These are phyloP conservation scores for Microcebus murinus DNA, from an alignment of 2,113 vertebrate species.

Conservation along the genomic window DNA sequence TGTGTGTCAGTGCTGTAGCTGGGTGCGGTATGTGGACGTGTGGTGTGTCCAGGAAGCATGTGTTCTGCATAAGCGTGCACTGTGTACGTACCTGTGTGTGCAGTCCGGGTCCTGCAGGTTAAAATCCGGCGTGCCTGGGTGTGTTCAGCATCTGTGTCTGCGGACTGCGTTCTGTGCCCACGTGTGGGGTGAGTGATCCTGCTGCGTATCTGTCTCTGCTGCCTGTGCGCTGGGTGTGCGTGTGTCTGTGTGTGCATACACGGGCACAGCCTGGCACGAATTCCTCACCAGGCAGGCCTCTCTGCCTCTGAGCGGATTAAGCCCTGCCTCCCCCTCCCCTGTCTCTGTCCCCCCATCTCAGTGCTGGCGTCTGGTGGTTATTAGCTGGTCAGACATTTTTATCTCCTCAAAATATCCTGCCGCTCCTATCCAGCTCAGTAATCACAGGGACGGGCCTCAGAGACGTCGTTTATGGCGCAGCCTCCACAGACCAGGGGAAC, in stretches of 20 bases:
- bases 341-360: not conserved
- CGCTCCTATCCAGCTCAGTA: slow-evolving; percentile 75
- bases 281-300: slow-evolving; percentile 43
- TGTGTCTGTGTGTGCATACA: not conserved
- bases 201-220: not conserved
- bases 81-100: not conserved
- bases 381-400: slow-evolving; percentile 82
- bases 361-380: slow-evolving; percentile 74
- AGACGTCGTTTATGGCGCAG: slow-evolving; percentile 63
- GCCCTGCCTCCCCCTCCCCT: not conserved
- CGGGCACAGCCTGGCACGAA: not conserved
- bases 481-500: slow-evolving; percentile 69
- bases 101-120: not conserved
- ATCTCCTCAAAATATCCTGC: slow-evolving; percentile 80
- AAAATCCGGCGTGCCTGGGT: not conserved
- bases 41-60: not conserved
- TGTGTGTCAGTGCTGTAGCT: not conserved
- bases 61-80: rapidly evolving
- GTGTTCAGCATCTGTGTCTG: not conserved
- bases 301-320: slow-evolving; percentile 32
- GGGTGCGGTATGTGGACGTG: rapidly evolving
- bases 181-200: rapidly evolving
- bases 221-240: not conserved
- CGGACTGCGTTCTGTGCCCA: not conserved
- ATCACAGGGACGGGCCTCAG: slow-evolving; percentile 70